Percentiles rank a stretch among this genome's conserved stretches.
Evolutionary conservation across 2,113 vertebrate species (phyloP).

Genomic region (Mellivora capensis): DNA sequence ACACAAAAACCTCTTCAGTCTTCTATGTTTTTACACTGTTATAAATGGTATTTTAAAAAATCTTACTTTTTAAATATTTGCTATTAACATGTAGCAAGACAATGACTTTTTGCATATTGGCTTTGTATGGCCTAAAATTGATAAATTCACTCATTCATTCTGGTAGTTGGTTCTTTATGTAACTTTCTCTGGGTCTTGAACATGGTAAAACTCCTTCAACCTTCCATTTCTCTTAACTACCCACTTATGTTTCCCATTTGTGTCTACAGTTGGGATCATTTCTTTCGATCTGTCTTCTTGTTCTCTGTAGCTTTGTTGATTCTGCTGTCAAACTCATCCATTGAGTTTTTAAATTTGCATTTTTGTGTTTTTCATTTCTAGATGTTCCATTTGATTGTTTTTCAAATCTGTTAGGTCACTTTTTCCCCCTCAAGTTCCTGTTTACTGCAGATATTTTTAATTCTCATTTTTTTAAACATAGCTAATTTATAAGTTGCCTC

Average conservation of each 20-base stretch:
- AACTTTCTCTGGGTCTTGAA: neutral
- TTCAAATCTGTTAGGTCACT: neutral
- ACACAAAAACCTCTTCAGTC: neutral
- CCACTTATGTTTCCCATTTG: neutral
- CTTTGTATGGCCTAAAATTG: neutral
- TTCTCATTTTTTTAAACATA: neutral
- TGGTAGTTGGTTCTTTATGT: neutral
- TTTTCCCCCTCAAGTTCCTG: neutral
- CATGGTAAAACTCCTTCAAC: neutral
- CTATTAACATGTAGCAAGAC: neutral
- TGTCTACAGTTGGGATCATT: neutral
- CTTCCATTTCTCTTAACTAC: neutral
- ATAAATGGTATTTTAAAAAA: neutral
- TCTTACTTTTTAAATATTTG: neutral
- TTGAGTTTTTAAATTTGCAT: neutral
- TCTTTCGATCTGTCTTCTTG: neutral
- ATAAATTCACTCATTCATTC: neutral
- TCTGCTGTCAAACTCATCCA: neutral
- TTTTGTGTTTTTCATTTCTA: slow-evolving; percentile 6
- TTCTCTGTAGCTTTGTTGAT: neutral
- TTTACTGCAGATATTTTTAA: neutral
- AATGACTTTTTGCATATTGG: neutral
- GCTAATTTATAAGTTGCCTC: neutral
- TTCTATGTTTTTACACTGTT: neutral
- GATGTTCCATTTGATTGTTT: neutral